A percentile compares a stretch with the other conserved stretches of the same genome.
Evolutionary conservation across 1,140 invertebrate species (phyloP).

Genomic region (Drosophila melanogaster): Release_6_plus_ISO1_MT NT_033779.5:11204001-11204500

Average conservation of each 20-base stretch:
- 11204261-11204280: slow-evolving; percentile 4
- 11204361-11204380: slow-evolving; percentile 51
- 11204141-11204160: slow-evolving; percentile 11
- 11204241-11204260: slow-evolving; percentile 1
- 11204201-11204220: slow-evolving; percentile 11
- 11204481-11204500: slow-evolving; percentile 33
- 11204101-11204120: slow-evolving; percentile 69
- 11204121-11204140: slow-evolving; percentile 44
- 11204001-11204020: slow-evolving; percentile 65
- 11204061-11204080: slow-evolving; percentile 2
- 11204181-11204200: slow-evolving; percentile 45
- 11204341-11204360: slow-evolving; percentile 77
- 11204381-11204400: slow-evolving; percentile 27
- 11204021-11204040: slow-evolving; percentile 29
- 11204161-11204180: slow-evolving; percentile 12
- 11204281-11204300: slow-evolving; percentile 37
- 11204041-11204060: slow-evolving; percentile 21
- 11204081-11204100: slow-evolving; percentile 68
- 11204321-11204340: slow-evolving; percentile 73
- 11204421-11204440: slow-evolving; percentile 32
- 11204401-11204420: slow-evolving; percentile 7
- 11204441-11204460: slow-evolving; percentile 26
- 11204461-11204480: slow-evolving; percentile 15
- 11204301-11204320: slow-evolving; percentile 51
- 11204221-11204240: slow-evolving; percentile 24